Evolutionary conservation across 1,140 invertebrate genomes (phyloP).

Genomic region (Cydia amplana): DNA sequence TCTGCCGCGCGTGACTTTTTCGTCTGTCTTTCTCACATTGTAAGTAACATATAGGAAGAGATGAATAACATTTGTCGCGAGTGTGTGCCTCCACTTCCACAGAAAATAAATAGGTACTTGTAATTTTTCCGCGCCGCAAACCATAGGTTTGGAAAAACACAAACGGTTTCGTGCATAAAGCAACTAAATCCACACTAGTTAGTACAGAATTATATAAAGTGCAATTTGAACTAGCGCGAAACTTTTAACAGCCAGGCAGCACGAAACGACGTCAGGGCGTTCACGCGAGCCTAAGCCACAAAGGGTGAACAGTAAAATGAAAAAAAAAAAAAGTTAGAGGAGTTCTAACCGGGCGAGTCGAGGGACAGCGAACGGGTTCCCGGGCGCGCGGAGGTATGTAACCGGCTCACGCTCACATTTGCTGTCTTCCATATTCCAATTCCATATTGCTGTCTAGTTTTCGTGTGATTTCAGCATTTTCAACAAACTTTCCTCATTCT

Average conservation of each 20-base stretch:
- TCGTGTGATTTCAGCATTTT: no score
- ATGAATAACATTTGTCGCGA: no score
- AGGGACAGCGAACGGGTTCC: slow-evolving; percentile 68
- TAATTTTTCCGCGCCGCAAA: background rate
- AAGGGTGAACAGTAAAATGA: slow-evolving; percentile 69
- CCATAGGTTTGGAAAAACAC: background rate
- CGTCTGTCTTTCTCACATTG: no score
- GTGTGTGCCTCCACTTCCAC: no score
- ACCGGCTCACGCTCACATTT: slow-evolving; percentile 33
- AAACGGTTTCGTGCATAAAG: slow-evolving; percentile 7
- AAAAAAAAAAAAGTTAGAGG: slow-evolving; percentile 73
- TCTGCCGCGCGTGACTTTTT: no score
- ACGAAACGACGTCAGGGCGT: slow-evolving; percentile 52
- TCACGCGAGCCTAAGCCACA: slow-evolving; percentile 65
- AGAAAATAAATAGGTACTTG: background rate
- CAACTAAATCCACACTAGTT: slow-evolving; percentile 28
- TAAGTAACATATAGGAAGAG: no score
- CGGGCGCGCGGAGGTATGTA: slow-evolving; percentile 54
- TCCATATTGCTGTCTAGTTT: no score
- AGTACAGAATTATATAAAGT: slow-evolving; percentile 23
- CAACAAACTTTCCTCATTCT: no score
- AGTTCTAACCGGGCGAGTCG: slow-evolving; percentile 71
- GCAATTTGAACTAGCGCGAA: slow-evolving; percentile 44
- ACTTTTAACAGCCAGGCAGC: slow-evolving; percentile 46
- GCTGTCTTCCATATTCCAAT: no score